Evolutionary conservation across 2,888 invertebrate genomes (phyloP), one percentile per base, ranked within the genome.

Genomic region (Drosophila cyrtoloma): DNA sequence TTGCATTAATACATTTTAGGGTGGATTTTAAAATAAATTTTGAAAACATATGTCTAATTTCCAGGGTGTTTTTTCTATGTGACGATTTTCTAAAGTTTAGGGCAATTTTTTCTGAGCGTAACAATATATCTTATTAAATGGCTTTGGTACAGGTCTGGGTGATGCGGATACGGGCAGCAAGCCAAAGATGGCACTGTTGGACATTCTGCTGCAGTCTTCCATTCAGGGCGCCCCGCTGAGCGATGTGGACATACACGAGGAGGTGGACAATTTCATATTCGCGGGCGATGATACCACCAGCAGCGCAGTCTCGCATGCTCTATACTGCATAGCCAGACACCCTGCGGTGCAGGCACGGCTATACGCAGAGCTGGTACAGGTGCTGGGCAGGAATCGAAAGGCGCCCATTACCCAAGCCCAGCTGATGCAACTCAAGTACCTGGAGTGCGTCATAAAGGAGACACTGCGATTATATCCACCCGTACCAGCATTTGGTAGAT

Each of bases 221-320:
- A 93, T 94, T 7, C 94, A 95, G 67, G 95, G 95, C 0, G 84
- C 93, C 69, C 94, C 94, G 42, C 93, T 96, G 56, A 94, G 94
- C 5, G 94, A 95, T 68, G 93, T 94, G 19, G 94, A 95, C 65
- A 94, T 96, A 9, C 93, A 95, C 64, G 95, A 96, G 90, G 96
- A 96, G 93, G 95, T 96, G 0, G 95, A 96, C 75, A 96, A 96
- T 0, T 96, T 96, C 78, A 95, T 96, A 95, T 96, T 96, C 91
- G 96, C 95, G 64, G 92, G 92, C 55, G 90, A 92, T 33, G 92
- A 92, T 64, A 93, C 92, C 44, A 92, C 92, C 50, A 90, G 90
- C 22, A 90, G 90, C 32, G 91, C 79, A 5, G 84, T 92, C 2
- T 81, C 88, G 0, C 91, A 92, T 65, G 82, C 85, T 0, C 76